phyloP scores from a whole-genome alignment of 2,113 vertebrate genomes.

The Dunckerocampus dactyliophorus region DNA sequence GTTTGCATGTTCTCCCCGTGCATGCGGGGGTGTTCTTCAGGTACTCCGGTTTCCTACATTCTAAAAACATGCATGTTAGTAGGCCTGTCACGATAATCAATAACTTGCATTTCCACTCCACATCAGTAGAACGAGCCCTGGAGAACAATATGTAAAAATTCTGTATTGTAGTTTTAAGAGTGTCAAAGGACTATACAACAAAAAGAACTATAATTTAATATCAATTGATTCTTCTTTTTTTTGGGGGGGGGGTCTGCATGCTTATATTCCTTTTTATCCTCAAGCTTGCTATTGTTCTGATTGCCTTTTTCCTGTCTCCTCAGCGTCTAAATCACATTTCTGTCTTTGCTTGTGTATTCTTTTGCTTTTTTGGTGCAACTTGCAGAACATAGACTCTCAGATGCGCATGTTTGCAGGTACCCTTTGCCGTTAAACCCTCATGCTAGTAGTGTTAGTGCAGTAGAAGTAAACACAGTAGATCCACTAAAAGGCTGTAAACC shows the following conservation, averaged over 20 bases:
- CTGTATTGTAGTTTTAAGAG: too few relatives aligned
- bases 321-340: conserved; percentile 19
- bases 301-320: conserved; percentile 13
- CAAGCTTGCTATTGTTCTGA: not conserved
- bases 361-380: conserved; percentile 52
- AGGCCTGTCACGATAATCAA: too few relatives aligned
- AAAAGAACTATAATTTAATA: too few relatives aligned
- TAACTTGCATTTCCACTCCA: too few relatives aligned
- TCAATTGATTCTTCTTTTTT: too few relatives aligned
- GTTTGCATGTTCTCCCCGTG: too few relatives aligned
- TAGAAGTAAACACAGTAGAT: not conserved
- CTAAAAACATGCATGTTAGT: too few relatives aligned
- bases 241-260: not conserved
- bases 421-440: conserved; percentile 23
- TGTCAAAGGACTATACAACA: too few relatives aligned
- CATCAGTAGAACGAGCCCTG: too few relatives aligned
- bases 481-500: not conserved
- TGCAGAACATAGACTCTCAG: conserved; percentile 78
- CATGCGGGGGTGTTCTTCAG: too few relatives aligned
- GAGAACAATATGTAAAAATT: too few relatives aligned
- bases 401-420: conserved; percentile 76
- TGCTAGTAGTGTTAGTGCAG: conserved; percentile 23
- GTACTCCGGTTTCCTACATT: too few relatives aligned
- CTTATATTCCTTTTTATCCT: conserved; percentile 6
- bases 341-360: conserved; percentile 36